phyloP scores from a whole-genome alignment of 2,797 vertebrate genomes.

The Chrysocyon brachyurus region DNA sequence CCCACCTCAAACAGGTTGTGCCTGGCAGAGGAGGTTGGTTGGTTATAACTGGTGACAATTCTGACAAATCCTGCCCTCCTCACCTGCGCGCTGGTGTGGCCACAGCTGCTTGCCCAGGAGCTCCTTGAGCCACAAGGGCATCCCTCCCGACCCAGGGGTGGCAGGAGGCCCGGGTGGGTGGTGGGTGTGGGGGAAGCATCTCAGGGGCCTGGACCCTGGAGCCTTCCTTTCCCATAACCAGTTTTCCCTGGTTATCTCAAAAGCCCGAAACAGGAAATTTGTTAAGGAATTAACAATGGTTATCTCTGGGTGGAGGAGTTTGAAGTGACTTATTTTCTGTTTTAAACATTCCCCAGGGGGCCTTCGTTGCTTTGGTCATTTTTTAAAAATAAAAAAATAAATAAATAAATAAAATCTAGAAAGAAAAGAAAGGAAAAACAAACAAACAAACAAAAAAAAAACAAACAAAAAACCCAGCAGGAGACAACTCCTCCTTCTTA shows the following conservation, averaged over 20 bases:
- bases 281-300: conserved; percentile 71
- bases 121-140: neutral
- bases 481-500: neutral
- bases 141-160: neutral
- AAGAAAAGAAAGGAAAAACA: neutral
- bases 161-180: fast-evolving
- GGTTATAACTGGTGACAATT: neutral
- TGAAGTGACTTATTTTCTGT: conserved; percentile 63
- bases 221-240: conserved; percentile 37
- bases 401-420: neutral
- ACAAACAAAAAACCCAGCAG: neutral
- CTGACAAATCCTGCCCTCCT: fast-evolving
- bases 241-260: conserved; percentile 65
- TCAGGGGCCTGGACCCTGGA: neutral
- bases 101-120: neutral
- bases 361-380: conserved; percentile 24
- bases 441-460: neutral
- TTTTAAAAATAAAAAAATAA: neutral
- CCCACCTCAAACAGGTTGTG: neutral
- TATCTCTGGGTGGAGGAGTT: conserved; percentile 70
- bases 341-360: conserved; percentile 63
- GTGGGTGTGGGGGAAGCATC: neutral
- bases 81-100: neutral
- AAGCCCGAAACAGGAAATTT: conserved; percentile 62
- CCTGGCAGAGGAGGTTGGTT: neutral